Evolutionary conservation across 2,888 invertebrate species (phyloP).

Genomic region (Synanthedon vespiformis): DNA sequence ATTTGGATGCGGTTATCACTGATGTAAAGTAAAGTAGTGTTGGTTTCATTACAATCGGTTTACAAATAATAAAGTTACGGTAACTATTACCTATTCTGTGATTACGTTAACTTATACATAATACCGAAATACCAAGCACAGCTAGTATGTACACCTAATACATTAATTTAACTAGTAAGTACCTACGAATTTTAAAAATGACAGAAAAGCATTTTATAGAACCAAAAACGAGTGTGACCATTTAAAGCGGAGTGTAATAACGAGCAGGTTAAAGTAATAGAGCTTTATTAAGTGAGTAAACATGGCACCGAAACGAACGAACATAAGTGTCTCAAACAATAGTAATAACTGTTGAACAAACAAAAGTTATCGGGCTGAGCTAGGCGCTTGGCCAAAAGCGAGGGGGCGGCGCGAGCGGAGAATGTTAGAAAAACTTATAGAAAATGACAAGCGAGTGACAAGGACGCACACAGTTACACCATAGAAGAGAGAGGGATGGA

Average conservation of each 20-base stretch:
- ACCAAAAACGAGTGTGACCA: too few species aligned
- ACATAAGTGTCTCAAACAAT: constrained; percentile 62
- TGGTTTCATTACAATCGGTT: too few species aligned
- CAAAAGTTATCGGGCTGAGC: constrained; percentile 53
- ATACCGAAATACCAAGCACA: too few species aligned
- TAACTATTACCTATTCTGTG: too few species aligned
- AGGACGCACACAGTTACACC: constrained; percentile 45
- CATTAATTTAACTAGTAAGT: not conserved
- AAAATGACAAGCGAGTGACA: constrained; percentile 67
- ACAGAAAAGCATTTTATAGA: not conserved
- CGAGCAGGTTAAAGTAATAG: constrained; percentile 25
- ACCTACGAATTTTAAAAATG: not conserved
- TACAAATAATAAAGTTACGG: too few species aligned
- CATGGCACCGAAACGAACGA: constrained; percentile 42
- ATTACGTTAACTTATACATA: too few species aligned
- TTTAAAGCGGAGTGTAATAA: not conserved
- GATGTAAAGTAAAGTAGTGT: too few species aligned
- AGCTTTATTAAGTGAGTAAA: constrained; percentile 55
- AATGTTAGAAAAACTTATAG: constrained; percentile 71
- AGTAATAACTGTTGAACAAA: constrained; percentile 61
- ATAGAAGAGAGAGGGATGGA: constrained; percentile 56
- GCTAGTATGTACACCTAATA: not conserved
- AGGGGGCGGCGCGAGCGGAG: constrained; percentile 51
- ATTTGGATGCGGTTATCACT: too few species aligned
- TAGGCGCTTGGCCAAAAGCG: constrained; percentile 59